Evolutionary conservation across 1,140 invertebrate species (phyloP).

Genomic region (Lamellibrachia luymesi): DNA sequence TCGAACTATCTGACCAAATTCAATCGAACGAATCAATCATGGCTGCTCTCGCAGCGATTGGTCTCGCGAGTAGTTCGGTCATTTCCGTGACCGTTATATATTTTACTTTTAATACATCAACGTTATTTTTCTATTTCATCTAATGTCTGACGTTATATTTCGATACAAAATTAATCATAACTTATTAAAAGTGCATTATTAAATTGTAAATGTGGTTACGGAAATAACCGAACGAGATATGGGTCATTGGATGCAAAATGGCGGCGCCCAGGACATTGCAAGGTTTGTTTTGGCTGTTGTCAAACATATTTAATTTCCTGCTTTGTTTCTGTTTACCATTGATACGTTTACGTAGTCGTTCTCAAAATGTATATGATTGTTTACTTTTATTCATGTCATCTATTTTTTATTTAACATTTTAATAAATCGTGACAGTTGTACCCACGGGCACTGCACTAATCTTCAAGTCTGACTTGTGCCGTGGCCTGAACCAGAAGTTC

Average conservation of each 20-base stretch:
- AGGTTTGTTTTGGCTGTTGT: background rate
- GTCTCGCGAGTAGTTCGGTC: background rate
- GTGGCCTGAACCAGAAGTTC: background rate
- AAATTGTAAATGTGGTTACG: background rate
- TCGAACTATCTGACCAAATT: background rate
- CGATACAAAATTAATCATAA: background rate
- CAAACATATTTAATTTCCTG: background rate
- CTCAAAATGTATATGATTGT: background rate
- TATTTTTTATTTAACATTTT: background rate
- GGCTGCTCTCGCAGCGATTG: constrained; percentile 2
- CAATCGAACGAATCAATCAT: constrained; percentile 5
- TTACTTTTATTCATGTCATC: background rate
- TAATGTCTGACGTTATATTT: background rate
- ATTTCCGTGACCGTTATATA: constrained; percentile 5
- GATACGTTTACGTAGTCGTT: background rate
- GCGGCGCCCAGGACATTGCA: constrained; percentile 2
- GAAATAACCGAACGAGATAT: background rate
- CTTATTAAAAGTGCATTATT: background rate
- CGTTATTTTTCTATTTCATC: background rate
- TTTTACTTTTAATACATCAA: background rate
- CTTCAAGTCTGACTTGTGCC: background rate
- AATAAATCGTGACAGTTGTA: constrained; percentile 1
- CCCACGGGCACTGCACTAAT: background rate
- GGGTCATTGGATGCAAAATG: background rate
- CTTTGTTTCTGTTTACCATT: background rate